Conservation (phyloP, 2,113 vertebrate species). For the Neotragus moschatus region DNA sequence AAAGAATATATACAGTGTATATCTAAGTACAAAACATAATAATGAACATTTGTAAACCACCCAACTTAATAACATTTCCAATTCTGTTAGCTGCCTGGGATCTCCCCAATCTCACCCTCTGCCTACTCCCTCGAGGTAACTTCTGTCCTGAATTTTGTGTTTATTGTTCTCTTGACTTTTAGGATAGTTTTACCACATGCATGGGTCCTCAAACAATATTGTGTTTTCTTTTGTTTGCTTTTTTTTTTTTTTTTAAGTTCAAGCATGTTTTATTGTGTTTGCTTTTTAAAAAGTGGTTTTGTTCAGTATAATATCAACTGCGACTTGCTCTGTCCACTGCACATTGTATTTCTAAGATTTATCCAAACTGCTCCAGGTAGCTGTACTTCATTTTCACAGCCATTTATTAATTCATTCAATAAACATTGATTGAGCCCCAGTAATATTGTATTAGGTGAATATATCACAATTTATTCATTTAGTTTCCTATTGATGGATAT, state of each 20-base stretch:
- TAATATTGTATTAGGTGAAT: conserved; percentile 44
- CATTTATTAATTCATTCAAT: conserved; percentile 44
- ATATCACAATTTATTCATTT: conserved; percentile 43
- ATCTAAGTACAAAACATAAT: neutral
- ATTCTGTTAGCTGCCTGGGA: neutral
- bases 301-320: neutral
- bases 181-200: neutral
- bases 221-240: neutral
- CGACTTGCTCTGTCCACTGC: neutral
- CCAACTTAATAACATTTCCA: neutral
- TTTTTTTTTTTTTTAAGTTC: no score
- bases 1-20: neutral
- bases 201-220: neutral
- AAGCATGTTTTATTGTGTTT: neutral
- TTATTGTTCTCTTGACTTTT: neutral
- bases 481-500: conserved; percentile 8
- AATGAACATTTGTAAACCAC: neutral
- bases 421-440: conserved; percentile 19
- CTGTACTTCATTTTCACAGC: conserved; percentile 9
- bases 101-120: neutral
- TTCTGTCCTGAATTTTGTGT: neutral
- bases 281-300: neutral
- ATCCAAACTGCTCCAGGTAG: neutral
- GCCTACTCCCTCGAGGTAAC: neutral
- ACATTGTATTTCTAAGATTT: conserved; percentile 15